Evolutionary conservation across 1,140 invertebrate genomes (phyloP).

Genomic region (Hylyphantes graminicola): DNA sequence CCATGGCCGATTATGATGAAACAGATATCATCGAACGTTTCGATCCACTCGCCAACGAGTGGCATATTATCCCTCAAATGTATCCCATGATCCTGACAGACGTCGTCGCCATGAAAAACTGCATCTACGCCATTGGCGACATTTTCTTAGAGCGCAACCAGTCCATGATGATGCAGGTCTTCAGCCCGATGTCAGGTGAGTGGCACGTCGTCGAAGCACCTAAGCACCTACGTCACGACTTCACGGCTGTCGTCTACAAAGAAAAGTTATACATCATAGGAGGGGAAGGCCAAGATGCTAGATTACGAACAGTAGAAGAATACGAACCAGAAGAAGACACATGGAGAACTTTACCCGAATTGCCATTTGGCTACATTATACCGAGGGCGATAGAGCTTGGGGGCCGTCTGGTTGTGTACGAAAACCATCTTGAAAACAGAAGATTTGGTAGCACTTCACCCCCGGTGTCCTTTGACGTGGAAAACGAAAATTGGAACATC

Average conservation of each 20-base stretch:
- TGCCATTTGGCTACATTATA: not conserved
- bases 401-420: not conserved
- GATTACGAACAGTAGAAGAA: not conserved
- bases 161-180: constrained; percentile 9
- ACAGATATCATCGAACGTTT: not conserved
- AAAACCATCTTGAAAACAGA: not conserved
- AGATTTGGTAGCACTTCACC: not conserved
- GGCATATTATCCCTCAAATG: not conserved
- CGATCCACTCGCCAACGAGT: not conserved
- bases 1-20: not conserved
- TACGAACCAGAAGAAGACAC: not conserved
- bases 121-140: constrained; percentile 20
- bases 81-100: constrained; percentile 4
- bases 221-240: not conserved
- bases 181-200: not conserved
- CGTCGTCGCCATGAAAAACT: not conserved
- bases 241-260: not conserved
- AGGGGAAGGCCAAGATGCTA: not conserved
- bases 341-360: constrained; percentile 3
- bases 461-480: not conserved
- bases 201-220: not conserved
- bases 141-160: not conserved
- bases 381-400: not conserved
- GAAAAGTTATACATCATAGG: not conserved
- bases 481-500: not conserved